Percentiles rank a stretch among this genome's conserved stretches.
Conservation (phyloP, 1,140 invertebrate genomes). For the Epicauta chinensis region DNA sequence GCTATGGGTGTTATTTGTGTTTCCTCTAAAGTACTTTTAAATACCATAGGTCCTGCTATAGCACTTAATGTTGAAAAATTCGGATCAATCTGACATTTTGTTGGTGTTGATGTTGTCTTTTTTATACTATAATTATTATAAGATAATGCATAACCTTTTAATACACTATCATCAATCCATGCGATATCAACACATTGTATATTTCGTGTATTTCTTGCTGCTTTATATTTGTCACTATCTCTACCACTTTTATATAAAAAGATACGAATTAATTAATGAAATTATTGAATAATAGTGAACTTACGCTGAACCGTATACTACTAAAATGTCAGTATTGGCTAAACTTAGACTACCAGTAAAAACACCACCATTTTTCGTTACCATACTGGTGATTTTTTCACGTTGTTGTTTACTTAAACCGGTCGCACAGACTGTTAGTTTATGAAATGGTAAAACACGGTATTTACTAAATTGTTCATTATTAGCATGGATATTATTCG, state of each 20-base stretch:
- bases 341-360: conserved; percentile 51
- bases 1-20: background rate
- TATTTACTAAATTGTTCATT: conserved; percentile 59
- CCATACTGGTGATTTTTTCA: conserved; percentile 60
- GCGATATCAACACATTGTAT: conserved; percentile 58
- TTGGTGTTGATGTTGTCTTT: conserved; percentile 52
- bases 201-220: conserved; percentile 67
- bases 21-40: conserved; percentile 6
- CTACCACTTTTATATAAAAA: conserved; percentile 39
- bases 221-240: conserved; percentile 74
- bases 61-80: conserved; percentile 39
- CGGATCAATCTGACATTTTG: conserved; percentile 41
- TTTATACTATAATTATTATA: conserved; percentile 58
- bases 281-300: conserved; percentile 24
- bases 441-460: conserved; percentile 72
- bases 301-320: conserved; percentile 46
- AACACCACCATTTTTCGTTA: conserved; percentile 66
- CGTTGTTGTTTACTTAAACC: conserved; percentile 62
- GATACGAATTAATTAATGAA: conserved; percentile 18
- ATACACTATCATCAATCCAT: conserved; percentile 75
- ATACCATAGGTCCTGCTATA: conserved; percentile 15
- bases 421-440: conserved; percentile 71
- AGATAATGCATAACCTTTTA: conserved; percentile 65
- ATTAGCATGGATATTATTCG: conserved; percentile 54
- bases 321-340: conserved; percentile 47